Evolutionary conservation across 1,140 invertebrate species (phyloP).

Genomic region (Eubasilissa regina): DNA sequence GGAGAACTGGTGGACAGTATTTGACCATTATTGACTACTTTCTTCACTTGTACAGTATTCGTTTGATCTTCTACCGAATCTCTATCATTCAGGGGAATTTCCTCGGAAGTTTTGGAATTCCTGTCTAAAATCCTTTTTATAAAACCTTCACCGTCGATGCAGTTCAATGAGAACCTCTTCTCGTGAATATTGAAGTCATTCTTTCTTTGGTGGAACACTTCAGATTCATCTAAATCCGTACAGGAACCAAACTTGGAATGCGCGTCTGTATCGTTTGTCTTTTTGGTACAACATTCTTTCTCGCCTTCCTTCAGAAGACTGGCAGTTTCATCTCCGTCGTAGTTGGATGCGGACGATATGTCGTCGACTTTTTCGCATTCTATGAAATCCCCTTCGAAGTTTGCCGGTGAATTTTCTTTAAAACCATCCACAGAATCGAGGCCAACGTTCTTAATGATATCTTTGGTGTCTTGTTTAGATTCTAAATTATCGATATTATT

Average conservation of each 20-base stretch:
- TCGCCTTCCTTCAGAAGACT: not conserved
- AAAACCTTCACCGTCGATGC: not conserved
- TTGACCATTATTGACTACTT: not conserved
- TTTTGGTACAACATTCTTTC: not conserved
- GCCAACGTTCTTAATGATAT: not conserved
- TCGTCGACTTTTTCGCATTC: conserved; percentile 1
- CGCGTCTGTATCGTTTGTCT: too few species aligned
- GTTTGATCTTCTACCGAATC: not conserved
- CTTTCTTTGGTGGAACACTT: too few species aligned
- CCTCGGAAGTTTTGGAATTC: not conserved
- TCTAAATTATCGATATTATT: conserved; percentile 2
- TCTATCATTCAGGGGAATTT: not conserved
- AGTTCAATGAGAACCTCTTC: too few species aligned
- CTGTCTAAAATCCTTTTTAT: not conserved
- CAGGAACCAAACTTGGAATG: too few species aligned
- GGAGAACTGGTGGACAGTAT: not conserved
- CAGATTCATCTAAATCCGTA: too few species aligned
- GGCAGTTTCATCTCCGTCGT: not conserved
- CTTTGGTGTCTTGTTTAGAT: not conserved
- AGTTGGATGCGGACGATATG: not conserved
- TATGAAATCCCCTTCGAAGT: not conserved
- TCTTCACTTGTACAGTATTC: not conserved
- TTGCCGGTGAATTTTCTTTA: not conserved
- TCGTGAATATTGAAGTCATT: too few species aligned
- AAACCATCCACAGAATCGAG: not conserved